phyloP scores from a whole-genome alignment of 2,888 invertebrate species.

The Leptura quadrifasciata region DNA sequence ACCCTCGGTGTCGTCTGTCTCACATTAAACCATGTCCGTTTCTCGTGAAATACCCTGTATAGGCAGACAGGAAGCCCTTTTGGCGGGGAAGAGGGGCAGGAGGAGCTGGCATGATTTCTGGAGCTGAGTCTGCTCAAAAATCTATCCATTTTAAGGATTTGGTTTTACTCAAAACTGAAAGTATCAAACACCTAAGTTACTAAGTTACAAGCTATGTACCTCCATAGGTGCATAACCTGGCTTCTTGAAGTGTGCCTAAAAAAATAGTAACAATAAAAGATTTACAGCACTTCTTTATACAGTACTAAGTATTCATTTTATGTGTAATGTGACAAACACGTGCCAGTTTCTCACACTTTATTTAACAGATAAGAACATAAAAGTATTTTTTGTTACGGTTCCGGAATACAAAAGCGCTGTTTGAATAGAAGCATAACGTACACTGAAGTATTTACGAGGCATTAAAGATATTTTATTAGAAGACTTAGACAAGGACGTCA shows the following conservation, averaged over 20 bases:
- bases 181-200: no score
- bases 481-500: background rate
- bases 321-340: background rate
- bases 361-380: background rate
- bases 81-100: no score
- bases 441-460: slow-evolving; percentile 10
- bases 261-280: background rate
- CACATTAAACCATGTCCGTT: no score
- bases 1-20: no score
- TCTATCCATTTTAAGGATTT: no score
- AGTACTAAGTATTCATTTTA: background rate
- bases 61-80: no score
- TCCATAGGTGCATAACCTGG: no score
- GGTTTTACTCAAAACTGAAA: no score
- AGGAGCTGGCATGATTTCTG: no score
- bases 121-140: no score
- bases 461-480: background rate
- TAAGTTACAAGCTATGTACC: no score
- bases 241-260: background rate
- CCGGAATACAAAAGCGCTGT: background rate
- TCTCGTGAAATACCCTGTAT: no score
- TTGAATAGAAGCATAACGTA: background rate
- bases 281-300: background rate
- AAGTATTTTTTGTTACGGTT: slow-evolving; percentile 2
- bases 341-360: slow-evolving; percentile 12